Conservation (phyloP, 2,113 vertebrate genomes). For the Rhinolophus sinicus region DNA sequence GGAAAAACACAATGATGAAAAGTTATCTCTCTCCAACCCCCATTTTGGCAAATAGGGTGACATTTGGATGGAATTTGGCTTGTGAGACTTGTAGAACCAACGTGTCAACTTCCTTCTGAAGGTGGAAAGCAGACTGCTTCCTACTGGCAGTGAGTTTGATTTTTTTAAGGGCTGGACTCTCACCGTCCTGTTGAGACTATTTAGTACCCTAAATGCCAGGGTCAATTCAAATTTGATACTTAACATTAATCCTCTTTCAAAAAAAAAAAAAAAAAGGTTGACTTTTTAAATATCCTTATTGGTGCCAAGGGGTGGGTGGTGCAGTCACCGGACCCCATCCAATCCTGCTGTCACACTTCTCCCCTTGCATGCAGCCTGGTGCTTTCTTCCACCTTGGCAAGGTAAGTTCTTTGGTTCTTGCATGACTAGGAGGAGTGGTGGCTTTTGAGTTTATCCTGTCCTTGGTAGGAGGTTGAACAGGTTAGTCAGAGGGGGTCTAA, state of each 20-base stretch:
- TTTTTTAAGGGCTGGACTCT: background rate
- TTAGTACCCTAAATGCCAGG: background rate
- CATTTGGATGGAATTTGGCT: background rate
- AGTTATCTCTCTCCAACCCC: rapidly evolving
- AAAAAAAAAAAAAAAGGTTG: background rate
- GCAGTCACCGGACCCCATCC: background rate
- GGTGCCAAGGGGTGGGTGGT: background rate
- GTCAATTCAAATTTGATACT: background rate
- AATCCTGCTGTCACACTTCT: background rate
- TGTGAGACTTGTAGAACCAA: background rate
- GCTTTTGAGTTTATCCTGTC: background rate
- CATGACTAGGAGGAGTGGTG: background rate
- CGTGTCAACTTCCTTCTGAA: background rate
- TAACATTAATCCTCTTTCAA: background rate
- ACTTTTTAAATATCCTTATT: background rate
- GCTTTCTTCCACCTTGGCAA: background rate
- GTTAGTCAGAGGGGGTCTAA: background rate
- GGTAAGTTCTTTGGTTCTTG: background rate
- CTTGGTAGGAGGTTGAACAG: background rate
- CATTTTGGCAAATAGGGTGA: background rate
- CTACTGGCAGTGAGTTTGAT: background rate
- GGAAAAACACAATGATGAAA: background rate
- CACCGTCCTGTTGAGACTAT: no score
- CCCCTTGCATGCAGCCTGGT: background rate
- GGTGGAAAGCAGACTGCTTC: background rate